Base-by-base conservation (phyloP, 2,797 vertebrate genomes). In the Paedocypris micromegethes region DNA sequence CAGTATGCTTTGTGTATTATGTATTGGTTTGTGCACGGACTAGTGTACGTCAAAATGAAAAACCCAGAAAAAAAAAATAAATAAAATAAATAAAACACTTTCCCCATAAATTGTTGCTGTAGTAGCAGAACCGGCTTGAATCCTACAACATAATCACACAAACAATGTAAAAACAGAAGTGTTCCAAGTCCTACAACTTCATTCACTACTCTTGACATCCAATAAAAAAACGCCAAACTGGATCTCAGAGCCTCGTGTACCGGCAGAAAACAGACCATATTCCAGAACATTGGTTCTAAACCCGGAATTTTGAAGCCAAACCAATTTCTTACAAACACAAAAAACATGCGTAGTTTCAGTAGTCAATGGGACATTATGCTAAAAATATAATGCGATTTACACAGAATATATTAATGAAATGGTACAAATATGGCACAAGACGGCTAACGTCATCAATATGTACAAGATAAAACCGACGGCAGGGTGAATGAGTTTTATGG, bases 361-460 rank as follows among this genome's bases (percentile, higher is more conserved):
- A 70, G 68, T 64, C 53, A 64, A 70, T 51, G 54, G 42, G 55
- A 46, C 41, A 41, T 51, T 50, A 57, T 55, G 58, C 47, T 64
- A 70, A 70, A 70, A 64, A 55, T 46, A 9, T 72, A 73, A 80
- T 72, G 50, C 54, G 66, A 45, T 64, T 76, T 78, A 68, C 73
- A 78, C 66, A 51, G 23, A 65, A 66, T 72, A 64, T 72, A 72
- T 66, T 66, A 59, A 57, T 45, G 48, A 58, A 63, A 68, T 41
- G 3, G 66, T 49, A 48, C 45, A 55, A 79, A 70, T 62, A 68
- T 67, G 64, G 42, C 71, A 68, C 64, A 68, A 46, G 55, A 54
- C 53, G 58, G 47, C 53, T 67, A 5, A 37, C 23, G 7, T 62
- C 50, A 50, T 55, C 46, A 53, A 55, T 65, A 51, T 44, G 39